Evolutionary conservation across 35 echinoderm and acorn worm species (phyloP), one percentile per base, ranked within the genome.

Genomic region (Stichopus chloronotus): DNA sequence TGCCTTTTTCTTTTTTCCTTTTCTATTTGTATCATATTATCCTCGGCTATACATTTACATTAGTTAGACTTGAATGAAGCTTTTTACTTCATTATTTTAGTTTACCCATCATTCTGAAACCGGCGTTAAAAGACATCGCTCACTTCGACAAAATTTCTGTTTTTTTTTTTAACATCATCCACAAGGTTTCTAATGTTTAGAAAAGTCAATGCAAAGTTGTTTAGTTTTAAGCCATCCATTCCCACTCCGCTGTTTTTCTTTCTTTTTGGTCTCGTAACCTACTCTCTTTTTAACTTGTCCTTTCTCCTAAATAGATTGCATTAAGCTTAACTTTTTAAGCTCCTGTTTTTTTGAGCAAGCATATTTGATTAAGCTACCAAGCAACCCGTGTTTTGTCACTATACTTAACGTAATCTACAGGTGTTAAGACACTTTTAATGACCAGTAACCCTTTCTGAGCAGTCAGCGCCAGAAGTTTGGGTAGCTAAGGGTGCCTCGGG

Each of bases 361-460:
- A 11, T 65, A 65, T 65, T 65, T 65, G 61, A 65, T 11, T 17
- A 14, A 65, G 61, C 61, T 65, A 65, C 61, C 61, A 65, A 65
- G 61, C 61, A 65, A 65, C 61, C 19, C 61, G 19, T 65, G 61
- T 65, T 65, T 65, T 65, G 61, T 65, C 61, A 65, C 61, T 65
- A 43, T 43, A 43, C 30, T 43, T 43, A 43, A 43, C 30, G 30
- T 43, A 65, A 65, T 65, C 61, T 11, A 65, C 61, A 65, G 61
- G 61, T 65, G 61, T 65, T 65, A 65, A 65, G 61, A 65, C 61
- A 65, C 61, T 65, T 65, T 19, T 65, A 65, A 65, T 65, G 61
- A 65, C 61, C 61, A 19, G 61, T 65, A 65, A 65, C 61, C 61
- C 61, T 65, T 65, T 43, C 30, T 43, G 30, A 19, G 19, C 11